A percentile compares a stretch with the other conserved stretches of the same genome.
Conservation (phyloP, 2,797 vertebrate species). For the Lepilemur septentrionalis region DNA sequence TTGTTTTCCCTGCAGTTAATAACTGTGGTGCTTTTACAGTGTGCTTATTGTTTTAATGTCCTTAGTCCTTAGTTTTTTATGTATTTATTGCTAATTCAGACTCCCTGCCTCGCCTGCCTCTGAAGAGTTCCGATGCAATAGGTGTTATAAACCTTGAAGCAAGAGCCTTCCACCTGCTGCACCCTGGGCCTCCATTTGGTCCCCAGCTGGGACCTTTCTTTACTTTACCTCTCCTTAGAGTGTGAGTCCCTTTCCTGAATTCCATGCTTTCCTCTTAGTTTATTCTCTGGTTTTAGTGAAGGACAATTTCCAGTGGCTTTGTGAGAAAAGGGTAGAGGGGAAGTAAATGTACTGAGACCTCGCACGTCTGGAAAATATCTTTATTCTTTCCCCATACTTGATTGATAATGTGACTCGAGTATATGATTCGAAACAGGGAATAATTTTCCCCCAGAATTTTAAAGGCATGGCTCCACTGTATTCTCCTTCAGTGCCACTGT, state of each 20-base stretch:
- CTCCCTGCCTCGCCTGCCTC: not conserved
- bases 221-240: not conserved
- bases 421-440: not conserved
- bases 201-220: not conserved
- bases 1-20: not conserved
- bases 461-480: not conserved
- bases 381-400: not conserved
- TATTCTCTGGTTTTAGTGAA: not conserved
- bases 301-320: not conserved
- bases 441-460: not conserved
- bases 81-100: not conserved
- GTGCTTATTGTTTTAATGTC: not conserved
- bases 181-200: too few relatives aligned
- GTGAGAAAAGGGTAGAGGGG: not conserved
- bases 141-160: not conserved
- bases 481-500: not conserved
- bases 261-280: not conserved
- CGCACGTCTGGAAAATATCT: not conserved
- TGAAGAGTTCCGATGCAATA: not conserved
- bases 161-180: not conserved
- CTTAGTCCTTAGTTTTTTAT: not conserved
- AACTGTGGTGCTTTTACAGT: not conserved
- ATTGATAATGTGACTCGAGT: not conserved
- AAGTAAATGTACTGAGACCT: not conserved
- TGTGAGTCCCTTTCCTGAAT: not conserved